A percentile compares a stretch with the other conserved stretches of the same genome.
Conservation (phyloP, 2,113 vertebrate species). For the Elephas maximus region DNA sequence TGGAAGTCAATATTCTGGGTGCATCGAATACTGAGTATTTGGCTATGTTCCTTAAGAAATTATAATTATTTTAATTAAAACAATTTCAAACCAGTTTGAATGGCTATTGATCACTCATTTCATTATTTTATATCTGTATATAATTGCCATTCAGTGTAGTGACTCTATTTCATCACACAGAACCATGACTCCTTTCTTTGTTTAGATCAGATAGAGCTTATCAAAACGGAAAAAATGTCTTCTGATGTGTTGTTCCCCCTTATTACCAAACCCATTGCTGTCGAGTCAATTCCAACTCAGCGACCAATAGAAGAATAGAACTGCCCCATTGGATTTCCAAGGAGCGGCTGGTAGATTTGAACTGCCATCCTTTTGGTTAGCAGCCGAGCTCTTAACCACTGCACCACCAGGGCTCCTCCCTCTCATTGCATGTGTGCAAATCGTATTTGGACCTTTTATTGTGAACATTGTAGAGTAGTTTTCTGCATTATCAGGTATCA, state of each 20-base stretch:
- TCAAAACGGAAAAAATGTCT: neutral
- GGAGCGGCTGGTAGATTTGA: too few species aligned
- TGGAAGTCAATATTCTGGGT: neutral
- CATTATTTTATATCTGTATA: neutral
- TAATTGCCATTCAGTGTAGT: neutral
- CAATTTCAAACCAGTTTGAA: neutral
- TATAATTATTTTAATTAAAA: neutral
- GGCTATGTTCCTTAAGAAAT: neutral
- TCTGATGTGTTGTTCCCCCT: neutral
- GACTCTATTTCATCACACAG: neutral
- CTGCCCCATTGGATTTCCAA: too few species aligned
- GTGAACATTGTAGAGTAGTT: neutral
- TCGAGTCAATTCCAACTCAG: too few species aligned
- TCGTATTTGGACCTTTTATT: neutral
- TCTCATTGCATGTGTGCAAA: neutral
- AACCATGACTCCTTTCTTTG: neutral
- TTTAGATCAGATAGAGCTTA: neutral
- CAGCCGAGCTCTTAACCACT: too few species aligned
- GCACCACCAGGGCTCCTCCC: too few species aligned
- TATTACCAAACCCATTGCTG: too few species aligned
- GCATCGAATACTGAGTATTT: neutral
- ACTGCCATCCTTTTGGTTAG: too few species aligned
- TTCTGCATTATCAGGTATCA: neutral
- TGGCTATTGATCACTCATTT: neutral
- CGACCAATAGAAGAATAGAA: too few species aligned